Evolutionary conservation across 2,888 invertebrate species (phyloP).

Genomic region (Portevinia maculata): DNA sequence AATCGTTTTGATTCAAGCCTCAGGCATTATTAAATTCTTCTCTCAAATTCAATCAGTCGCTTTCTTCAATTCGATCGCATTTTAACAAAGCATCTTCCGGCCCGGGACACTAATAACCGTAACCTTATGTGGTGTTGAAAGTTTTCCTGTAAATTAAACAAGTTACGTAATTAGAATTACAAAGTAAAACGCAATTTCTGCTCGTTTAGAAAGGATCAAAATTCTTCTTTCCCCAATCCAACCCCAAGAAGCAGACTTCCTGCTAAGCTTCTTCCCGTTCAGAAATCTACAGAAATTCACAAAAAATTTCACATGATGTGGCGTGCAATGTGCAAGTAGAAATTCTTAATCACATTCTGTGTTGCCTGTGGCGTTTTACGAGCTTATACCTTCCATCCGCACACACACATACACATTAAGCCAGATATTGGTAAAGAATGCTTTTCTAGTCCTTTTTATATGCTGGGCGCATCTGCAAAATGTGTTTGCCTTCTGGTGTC

Average conservation of each 20-base stretch:
- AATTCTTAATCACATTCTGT: conserved; percentile 57
- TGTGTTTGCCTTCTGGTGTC: conserved; percentile 32
- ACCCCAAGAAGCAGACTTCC: too few species aligned
- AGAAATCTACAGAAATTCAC: conserved; percentile 10
- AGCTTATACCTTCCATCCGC: not conserved
- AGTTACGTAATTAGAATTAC: conserved; percentile 20
- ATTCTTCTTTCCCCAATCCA: too few species aligned
- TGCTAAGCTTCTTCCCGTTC: not conserved
- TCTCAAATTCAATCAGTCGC: not conserved
- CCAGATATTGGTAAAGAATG: not conserved
- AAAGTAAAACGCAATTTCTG: conserved; percentile 13
- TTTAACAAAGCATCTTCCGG: not conserved
- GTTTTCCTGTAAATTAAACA: conserved; percentile 11
- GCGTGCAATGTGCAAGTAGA: conserved; percentile 30
- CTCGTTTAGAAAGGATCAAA: not conserved
- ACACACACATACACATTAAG: not conserved
- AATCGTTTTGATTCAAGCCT: not conserved
- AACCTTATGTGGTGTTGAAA: not conserved
- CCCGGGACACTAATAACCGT: not conserved
- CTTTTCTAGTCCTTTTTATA: conserved; percentile 2
- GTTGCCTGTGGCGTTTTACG: conserved; percentile 54
- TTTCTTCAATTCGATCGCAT: not conserved
- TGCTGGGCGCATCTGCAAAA: not conserved
- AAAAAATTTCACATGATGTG: conserved; percentile 44
- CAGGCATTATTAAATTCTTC: not conserved